Evolutionary conservation across 1,140 invertebrate species (phyloP).

Genomic region (Pygmarrhopalites habei): DNA sequence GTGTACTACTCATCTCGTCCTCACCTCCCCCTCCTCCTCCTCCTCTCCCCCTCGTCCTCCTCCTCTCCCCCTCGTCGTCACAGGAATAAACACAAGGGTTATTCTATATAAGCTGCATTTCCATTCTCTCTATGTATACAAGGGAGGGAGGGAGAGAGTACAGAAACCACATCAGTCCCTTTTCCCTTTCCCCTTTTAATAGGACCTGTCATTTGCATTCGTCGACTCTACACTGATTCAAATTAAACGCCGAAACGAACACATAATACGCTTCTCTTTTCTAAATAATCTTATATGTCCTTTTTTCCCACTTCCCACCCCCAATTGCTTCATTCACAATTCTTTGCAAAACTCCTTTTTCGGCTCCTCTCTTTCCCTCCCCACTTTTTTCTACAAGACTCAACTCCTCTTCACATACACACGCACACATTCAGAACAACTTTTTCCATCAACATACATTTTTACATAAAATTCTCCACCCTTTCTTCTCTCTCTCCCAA

Average conservation of each 20-base stretch:
- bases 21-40: no score
- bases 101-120: no score
- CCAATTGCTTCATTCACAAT: conserved; percentile 17
- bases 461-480: not conserved
- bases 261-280: conserved; percentile 34
- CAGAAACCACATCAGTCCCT: conserved; percentile 28
- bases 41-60: no score
- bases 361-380: not conserved
- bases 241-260: conserved; percentile 37
- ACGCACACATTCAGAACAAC: not conserved
- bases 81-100: conserved; percentile 3
- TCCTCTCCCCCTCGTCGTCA: no score
- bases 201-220: conserved; percentile 38
- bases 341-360: conserved; percentile 8
- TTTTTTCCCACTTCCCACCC: conserved; percentile 22
- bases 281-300: conserved; percentile 9
- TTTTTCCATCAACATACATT: no score
- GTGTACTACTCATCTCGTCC: not conserved
- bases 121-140: no score
- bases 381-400: not conserved
- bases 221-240: conserved; percentile 36
- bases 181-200: conserved; percentile 36
- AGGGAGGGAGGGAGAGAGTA: no score
- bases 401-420: not conserved
- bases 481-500: not conserved